Evolutionary conservation across 2,113 vertebrate genomes (phyloP).

Genomic region (Myrmophylax atrothorax): DNA sequence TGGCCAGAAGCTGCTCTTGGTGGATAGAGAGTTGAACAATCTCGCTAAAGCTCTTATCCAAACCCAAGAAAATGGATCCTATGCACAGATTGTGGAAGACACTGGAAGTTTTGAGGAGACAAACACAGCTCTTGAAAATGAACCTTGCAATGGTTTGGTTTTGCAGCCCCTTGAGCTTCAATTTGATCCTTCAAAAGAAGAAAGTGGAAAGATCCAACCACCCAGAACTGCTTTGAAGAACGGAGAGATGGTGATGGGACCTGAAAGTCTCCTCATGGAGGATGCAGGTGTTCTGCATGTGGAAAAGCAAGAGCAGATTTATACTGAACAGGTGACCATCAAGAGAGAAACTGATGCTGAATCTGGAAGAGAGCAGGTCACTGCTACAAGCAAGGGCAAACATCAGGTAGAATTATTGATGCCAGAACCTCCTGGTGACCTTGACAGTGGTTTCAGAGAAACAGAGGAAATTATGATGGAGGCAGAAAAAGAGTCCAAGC

Average conservation of each 20-base stretch:
- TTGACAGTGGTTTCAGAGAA: background rate
- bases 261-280: background rate
- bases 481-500: background rate
- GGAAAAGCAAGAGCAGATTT: background rate
- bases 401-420: background rate
- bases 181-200: background rate
- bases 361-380: background rate
- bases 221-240: background rate
- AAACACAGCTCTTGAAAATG: background rate
- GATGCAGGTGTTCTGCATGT: background rate
- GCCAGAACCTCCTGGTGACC: background rate
- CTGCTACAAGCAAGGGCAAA: background rate
- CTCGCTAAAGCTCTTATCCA: constrained; percentile 22
- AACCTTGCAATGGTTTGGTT: background rate
- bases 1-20: constrained; percentile 85
- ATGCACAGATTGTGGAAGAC: background rate
- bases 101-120: background rate
- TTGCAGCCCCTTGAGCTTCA: constrained; percentile 7
- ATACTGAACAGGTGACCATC: background rate
- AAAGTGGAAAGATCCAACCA: background rate
- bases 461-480: background rate
- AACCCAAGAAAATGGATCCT: background rate
- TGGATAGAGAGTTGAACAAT: constrained; percentile 77
- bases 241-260: background rate
- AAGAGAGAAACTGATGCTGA: background rate